Base-by-base conservation (phyloP, 2,888 invertebrate genomes). In the Drosophila algonquin region DNA sequence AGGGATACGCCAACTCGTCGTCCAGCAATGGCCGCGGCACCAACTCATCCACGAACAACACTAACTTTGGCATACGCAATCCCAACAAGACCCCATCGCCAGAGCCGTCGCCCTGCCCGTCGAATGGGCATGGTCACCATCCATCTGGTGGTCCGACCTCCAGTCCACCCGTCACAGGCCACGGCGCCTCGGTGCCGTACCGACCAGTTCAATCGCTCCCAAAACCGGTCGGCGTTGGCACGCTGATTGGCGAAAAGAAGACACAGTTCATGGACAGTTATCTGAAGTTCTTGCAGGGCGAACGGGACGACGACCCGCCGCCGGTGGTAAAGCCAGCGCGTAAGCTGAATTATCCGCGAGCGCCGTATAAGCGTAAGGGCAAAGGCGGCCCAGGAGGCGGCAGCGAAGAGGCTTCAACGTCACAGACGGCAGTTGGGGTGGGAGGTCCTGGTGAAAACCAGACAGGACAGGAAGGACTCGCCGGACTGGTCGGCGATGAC, bases 241-340 rank as follows among this genome's bases (percentile, higher is more conserved):
- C 90, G 14, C 90, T 84, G 9, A 90, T 90, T 62, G 90, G 90
- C 35, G 90, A 89, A 24, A 91, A 91, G 80, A 92, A 92, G 72
- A 85, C 95, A 58, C 96, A 96, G 75, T 97, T 97, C 92, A 96
- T 97, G 96, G 96, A 95, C 90, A 97, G 97, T 92, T 97, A 96
- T 92, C 93, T 97, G 80, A 97, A 96, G 92, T 97, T 97, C 92
- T 77, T 91, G 56, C 92, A 92, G 77, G 96, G 96, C 77, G 97
- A 96, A 91, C 94, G 96, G 51, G 96, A 97, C 81, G 95, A 95
- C 52, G 96, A 96, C 75, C 96, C 96, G 24, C 96, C 96, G 60
- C 96, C 96, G 4, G 94, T 91, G 45, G 90, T 91, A 52, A 92
- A 91, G 69, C 91, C 89, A 40, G 89, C 91, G 35, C 90, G 92